Evolutionary conservation across 2,113 vertebrate genomes (phyloP).

Genomic region (Microtus richardsoni): DNA sequence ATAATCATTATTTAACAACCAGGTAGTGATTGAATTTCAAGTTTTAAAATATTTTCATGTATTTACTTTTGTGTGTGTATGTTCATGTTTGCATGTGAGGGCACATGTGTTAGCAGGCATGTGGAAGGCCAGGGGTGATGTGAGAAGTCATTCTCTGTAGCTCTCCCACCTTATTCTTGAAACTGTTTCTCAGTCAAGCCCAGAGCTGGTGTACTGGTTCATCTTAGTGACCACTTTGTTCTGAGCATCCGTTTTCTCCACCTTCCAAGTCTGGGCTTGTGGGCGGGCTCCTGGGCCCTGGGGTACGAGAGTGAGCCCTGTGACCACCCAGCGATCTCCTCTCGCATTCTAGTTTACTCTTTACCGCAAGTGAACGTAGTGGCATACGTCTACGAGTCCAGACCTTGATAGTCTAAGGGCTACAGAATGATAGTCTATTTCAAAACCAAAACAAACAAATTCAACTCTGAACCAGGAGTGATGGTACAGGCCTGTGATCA

Average conservation of each 20-base stretch:
- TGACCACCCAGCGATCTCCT: not conserved
- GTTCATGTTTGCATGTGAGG: not conserved
- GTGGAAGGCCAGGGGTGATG: not conserved
- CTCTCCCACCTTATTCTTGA: not conserved
- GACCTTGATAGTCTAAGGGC: not conserved
- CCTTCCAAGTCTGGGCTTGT: not conserved
- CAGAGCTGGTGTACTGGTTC: not conserved
- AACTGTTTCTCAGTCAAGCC: not conserved
- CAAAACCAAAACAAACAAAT: not conserved
- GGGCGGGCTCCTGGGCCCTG: not conserved
- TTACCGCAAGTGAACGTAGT: not conserved
- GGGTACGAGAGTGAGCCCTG: not conserved
- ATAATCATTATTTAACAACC: not conserved
- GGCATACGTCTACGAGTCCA: not conserved
- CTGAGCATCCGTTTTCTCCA: not conserved
- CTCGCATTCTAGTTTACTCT: slow-evolving; percentile 25
- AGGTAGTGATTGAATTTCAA: not conserved
- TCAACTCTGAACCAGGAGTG: not conserved
- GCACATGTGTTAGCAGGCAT: not conserved
- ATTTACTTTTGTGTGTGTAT: not conserved
- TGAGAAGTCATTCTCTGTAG: not conserved
- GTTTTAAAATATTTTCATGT: not conserved
- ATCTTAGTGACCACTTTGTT: not conserved
- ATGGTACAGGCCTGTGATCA: not conserved
- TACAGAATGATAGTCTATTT: not conserved